A percentile compares a stretch with the other conserved stretches of the same genome.
Conservation (phyloP, 2,797 vertebrate species). For the Xenopus petersii region DNA sequence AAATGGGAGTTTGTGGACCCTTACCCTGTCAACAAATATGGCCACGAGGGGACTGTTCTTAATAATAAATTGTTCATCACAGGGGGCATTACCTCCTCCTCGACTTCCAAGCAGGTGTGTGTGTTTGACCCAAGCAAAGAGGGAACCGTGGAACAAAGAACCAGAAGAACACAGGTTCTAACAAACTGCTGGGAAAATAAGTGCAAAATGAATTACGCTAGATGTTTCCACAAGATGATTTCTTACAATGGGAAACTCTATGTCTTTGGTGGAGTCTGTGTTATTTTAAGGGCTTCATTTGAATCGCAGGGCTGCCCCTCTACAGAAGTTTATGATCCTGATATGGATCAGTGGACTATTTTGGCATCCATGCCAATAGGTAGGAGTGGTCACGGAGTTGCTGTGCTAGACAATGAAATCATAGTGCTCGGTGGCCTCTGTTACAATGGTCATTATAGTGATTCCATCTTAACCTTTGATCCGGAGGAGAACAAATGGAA, state of each 20-base stretch:
- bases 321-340: slow-evolving; percentile 96
- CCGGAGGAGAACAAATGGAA: slow-evolving; percentile 99
- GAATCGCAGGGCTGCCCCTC: slow-evolving; percentile 98
- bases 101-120: slow-evolving; percentile 97
- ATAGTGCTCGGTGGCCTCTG: slow-evolving; percentile 98
- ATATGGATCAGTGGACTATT: slow-evolving; percentile 96
- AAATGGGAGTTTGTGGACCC: slow-evolving; percentile 98
- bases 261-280: slow-evolving; percentile 95
- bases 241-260: slow-evolving; percentile 97
- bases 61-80: slow-evolving; percentile 93
- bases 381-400: slow-evolving; percentile 94
- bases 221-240: slow-evolving; percentile 99
- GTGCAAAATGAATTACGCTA: slow-evolving; percentile 98
- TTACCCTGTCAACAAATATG: slow-evolving; percentile 97
- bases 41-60: slow-evolving; percentile 95
- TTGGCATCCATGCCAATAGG: slow-evolving; percentile 97
- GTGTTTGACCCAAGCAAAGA: slow-evolving; percentile 95
- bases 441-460: slow-evolving; percentile 98
- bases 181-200: slow-evolving; percentile 98
- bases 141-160: slow-evolving; percentile 80
- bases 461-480: slow-evolving; percentile 98
- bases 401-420: slow-evolving; percentile 93
- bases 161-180: slow-evolving; percentile 81
- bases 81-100: slow-evolving; percentile 96
- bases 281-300: slow-evolving; percentile 94